Conservation (phyloP, 2,888 invertebrate species). For the Villa cingulata region DNA sequence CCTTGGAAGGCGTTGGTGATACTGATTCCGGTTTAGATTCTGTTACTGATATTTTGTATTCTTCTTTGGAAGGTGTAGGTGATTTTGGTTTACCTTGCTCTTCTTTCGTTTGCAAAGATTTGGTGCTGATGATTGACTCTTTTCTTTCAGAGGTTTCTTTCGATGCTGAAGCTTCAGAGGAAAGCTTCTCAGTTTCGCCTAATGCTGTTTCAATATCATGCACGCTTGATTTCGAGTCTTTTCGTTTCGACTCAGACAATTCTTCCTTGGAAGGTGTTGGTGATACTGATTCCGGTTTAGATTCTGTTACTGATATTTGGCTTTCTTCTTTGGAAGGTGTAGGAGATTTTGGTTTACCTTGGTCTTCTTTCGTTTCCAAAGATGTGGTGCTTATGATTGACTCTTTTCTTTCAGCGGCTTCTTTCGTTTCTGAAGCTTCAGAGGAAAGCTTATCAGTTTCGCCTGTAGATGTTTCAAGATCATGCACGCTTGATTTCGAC, state of each 20-base stretch:
- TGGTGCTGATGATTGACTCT: conserved; percentile 18
- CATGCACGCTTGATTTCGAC: too few species aligned
- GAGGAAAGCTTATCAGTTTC: not conserved
- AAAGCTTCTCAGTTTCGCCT: conserved; percentile 4
- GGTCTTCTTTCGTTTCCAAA: too few species aligned
- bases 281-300: too few species aligned
- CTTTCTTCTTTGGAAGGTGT: too few species aligned
- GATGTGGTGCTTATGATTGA: too few species aligned
- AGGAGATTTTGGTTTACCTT: too few species aligned
- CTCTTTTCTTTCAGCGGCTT: not conserved
- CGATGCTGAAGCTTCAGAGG: not conserved
- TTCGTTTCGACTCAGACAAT: too few species aligned
- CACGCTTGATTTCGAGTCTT: too few species aligned
- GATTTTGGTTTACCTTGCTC: conserved; percentile 13
- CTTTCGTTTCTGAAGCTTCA: too few species aligned
- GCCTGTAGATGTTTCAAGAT: conserved; percentile 11
- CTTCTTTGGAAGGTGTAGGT: not conserved
- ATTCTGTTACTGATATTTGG: too few species aligned
- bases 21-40: conserved; percentile 22
- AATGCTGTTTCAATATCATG: too few species aligned
- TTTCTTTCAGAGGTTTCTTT: conserved; percentile 15
- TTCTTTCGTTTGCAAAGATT: not conserved
- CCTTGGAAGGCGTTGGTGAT: conserved; percentile 6
- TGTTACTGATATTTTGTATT: conserved; percentile 13
- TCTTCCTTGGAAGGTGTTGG: too few species aligned